Evolutionary conservation across 2,113 vertebrate species (phyloP), one percentile per base, ranked within the genome.

Genomic region (Hiodon tergisus): DNA sequence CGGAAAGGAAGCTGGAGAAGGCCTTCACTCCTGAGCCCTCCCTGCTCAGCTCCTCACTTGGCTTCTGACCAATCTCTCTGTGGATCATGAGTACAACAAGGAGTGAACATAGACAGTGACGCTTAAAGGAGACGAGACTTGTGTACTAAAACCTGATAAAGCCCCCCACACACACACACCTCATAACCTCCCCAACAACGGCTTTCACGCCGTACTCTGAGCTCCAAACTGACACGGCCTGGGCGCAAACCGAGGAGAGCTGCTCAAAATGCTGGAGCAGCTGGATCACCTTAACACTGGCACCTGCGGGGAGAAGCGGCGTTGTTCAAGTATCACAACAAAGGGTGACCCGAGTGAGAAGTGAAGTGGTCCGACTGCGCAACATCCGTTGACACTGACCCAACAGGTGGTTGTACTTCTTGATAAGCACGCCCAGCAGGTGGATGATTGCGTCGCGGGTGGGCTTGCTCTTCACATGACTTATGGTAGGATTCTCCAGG

Each of bases 211-310:
- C 94, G 53, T 97, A 96, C 6, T 99, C 94, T 0, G 89, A 90
- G 77, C 89, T 91, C 96, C 97, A 99, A 1, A 93, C 79, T 66
- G 85, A 91, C 78, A 98, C 92, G 0, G 96, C 94, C 48, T 93
- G 92, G 0, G 93, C 95, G 79, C 97, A 94, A 13, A 96, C 91
- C 0, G 94, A 79, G 0, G 95, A 88, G 71, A 98, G 86, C 60
- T 98, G 97, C 77, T 99, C 97, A 9, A 97, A 98, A 83, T 98
- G 95, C 84, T 97, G 95, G 65, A 98, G 83, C 88, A 98, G 84
- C 89, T 97, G 96, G 0, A 92, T 93, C 77, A 98, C 93, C 86
- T 94, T 98, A 73, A 98, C 89, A 62, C 93, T 93, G 3, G 94
- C 94, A 84, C 89, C 96, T 98, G 85, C 0, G 50, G 65, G 73